Evolutionary conservation across 2,797 vertebrate genomes (phyloP).

Genomic region (Enteromius paludinosus): DNA sequence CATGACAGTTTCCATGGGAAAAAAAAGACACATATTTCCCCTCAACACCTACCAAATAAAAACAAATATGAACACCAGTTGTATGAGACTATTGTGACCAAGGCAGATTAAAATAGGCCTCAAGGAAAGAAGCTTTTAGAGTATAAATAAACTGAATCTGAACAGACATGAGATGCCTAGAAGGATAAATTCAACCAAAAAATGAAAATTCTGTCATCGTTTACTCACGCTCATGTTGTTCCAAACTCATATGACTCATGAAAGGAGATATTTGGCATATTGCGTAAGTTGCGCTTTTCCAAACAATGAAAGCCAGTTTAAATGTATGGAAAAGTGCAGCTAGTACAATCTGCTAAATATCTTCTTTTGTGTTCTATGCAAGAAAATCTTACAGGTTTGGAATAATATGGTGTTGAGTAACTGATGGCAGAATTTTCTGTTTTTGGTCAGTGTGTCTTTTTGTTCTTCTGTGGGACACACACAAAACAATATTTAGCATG

Average conservation of each 20-base stretch:
- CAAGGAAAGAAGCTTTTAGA: constrained; percentile 42
- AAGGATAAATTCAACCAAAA: constrained; percentile 6
- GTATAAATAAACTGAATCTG: constrained; percentile 34
- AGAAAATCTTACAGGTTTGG: neutral
- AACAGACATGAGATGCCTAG: constrained; percentile 45
- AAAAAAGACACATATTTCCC: neutral
- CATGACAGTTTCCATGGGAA: constrained; percentile 18
- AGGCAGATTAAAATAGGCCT: constrained; percentile 50
- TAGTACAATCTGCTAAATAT: neutral
- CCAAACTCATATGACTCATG: neutral
- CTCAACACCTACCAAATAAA: constrained; percentile 36
- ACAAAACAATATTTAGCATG: neutral
- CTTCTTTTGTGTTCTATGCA: neutral
- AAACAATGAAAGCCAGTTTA: neutral
- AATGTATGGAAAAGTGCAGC: neutral
- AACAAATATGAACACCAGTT: constrained; percentile 26
- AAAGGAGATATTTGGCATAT: neutral
- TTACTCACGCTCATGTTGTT: neutral
- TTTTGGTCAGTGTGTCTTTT: neutral
- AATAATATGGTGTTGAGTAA: neutral
- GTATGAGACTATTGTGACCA: neutral
- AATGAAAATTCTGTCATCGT: neutral
- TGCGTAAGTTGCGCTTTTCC: neutral
- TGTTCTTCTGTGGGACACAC: neutral
- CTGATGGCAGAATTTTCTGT: neutral